These are phyloP conservation scores for Fukomys damarensis DNA, from an alignment of 2,113 vertebrate species.

Conservation along the genomic window DNA sequence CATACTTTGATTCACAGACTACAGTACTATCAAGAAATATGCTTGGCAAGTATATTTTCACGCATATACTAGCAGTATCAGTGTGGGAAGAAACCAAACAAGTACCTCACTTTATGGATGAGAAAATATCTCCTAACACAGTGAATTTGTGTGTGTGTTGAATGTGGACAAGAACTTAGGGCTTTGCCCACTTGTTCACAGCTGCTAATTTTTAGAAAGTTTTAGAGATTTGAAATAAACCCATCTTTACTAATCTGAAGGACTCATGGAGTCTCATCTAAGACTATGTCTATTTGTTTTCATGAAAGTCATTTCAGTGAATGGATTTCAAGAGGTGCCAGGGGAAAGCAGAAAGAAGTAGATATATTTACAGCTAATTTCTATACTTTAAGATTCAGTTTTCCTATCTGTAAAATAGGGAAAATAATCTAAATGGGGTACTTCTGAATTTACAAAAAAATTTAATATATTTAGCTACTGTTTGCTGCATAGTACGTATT, in stretches of 20 bases:
- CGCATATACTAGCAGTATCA: neutral
- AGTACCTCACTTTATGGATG: neutral
- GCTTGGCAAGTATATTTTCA: neutral
- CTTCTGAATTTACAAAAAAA: neutral
- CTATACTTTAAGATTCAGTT: neutral
- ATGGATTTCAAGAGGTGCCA: neutral
- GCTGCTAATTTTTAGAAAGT: neutral
- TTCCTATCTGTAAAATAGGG: neutral
- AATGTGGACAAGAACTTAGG: neutral
- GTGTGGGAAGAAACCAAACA: neutral
- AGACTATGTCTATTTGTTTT: neutral
- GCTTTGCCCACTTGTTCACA: neutral
- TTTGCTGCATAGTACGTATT: neutral
- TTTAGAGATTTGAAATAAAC: neutral
- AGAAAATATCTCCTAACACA: neutral
- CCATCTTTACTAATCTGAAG: neutral
- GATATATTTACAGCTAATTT: neutral
- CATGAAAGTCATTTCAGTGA: constrained; percentile 9
- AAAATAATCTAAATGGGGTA: neutral
- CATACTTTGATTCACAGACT: neutral
- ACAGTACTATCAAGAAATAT: neutral
- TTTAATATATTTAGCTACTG: neutral
- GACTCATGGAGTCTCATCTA: constrained; percentile 23
- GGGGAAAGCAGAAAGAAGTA: neutral
- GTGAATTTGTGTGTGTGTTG: neutral